Evolutionary conservation across 2,888 invertebrate genomes (phyloP), one percentile per base, ranked within the genome.

Genomic region (Drosophila ezoana): DNA sequence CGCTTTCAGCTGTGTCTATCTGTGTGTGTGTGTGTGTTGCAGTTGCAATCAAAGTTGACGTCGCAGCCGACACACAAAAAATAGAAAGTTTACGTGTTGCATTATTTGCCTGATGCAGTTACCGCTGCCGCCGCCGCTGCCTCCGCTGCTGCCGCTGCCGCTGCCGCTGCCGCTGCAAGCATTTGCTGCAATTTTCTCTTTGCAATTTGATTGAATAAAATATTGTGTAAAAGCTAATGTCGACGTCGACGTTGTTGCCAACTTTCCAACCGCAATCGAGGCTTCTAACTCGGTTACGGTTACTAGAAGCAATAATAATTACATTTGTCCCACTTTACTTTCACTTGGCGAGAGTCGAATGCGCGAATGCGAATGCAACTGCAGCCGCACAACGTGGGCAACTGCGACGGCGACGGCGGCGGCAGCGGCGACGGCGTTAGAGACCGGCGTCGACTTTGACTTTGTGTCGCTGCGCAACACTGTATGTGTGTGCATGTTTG

Each of bases 281-380:
- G 87, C 85, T 87, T 84, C 83, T 83, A 87, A 86, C 81, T 89
- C 75, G 75, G 75, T 75, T 75, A 75, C 88, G 87, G 89, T 89
- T 90, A 89, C 79, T 79, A 82, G 87, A 89, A 89, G 87, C 81
- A 90, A 83, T 87, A 90, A 89, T 89, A 87, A 90, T 90, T 90
- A 89, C 90, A 90, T 90, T 90, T 90, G 90, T 83, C 90, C 90
- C 90, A 90, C 90, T 90, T 90, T 90, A 90, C 90, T 90, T 90
- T 90, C 90, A 90, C 90, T 90, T 78, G 83, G 81, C 88, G 74
- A 75, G 76, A 75, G 75, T 56, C 59, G 52, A 54, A 51, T 57
- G 66, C 79, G 54, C 58, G 49, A 56, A 54, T 48, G 32, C 63
- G 60, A 67, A 43, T 53, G 13, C 43, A 14, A 72, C 57, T 73